Base-by-base conservation (phyloP, 2,113 vertebrate genomes). In the Hassar affinis region DNA sequence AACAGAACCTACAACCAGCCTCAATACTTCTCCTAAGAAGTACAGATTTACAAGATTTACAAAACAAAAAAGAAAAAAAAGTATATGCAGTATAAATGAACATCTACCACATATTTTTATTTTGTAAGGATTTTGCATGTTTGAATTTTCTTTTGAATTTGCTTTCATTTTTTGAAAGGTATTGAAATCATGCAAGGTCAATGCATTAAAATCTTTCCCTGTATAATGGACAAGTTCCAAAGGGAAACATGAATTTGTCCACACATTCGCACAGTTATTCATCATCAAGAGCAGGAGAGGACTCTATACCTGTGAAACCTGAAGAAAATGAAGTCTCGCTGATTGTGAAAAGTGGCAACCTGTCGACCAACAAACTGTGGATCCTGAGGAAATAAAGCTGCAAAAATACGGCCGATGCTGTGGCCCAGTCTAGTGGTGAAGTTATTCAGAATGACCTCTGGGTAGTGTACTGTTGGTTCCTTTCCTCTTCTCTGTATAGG, bases 291-390 rank as follows among this genome's bases (percentile, higher is more conserved):
- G 22, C 38, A 71, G n/a, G n/a, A 20, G 38, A n/a, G 57, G 30
- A 15, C 25, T 69, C 7, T 38, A 69, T 49, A 99, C 98, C 98
- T 96, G 91, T 99, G 98, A 90, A 97, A 99, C 92, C 98, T 93
- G 91, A 99, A 99, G 82, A 99, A 99, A 84, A 99, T 92, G 87
- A 97, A 99, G 90, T 99, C 98, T 82, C 98, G 92, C 86, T 99
- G 98, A 91, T 99, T 99, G 89, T 99, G 98, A 89, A 99, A 99
- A 4, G 98, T 99, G 52, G 96, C 98, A 22, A 99, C 98, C 86
- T 99, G 98, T 87, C 98, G 95, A 79, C 98, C 98, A 56, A 95
- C 90, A 89, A 99, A 99, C 61, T 99, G 95, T 30, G 98, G 98
- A 79, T 97, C 93, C 0, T 99, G 97, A 20, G 98, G 97, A 85